Evolutionary conservation across 2,888 invertebrate species (phyloP).

Genomic region (Boloria euphrosyne): DNA sequence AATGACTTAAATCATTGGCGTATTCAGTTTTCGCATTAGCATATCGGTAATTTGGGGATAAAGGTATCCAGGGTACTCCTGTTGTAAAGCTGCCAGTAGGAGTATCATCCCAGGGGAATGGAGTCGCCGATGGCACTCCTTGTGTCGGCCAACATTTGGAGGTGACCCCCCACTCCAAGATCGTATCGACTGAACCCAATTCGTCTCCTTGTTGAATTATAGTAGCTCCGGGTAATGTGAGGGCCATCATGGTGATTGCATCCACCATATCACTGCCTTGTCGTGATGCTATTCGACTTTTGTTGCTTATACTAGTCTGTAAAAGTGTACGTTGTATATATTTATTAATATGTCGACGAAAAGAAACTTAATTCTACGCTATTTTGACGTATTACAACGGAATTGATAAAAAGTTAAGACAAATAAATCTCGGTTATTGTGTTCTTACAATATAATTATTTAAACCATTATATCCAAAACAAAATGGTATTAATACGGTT

Average conservation of each 20-base stretch:
- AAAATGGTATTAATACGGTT: no score
- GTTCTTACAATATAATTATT: no score
- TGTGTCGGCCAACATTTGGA: constrained; percentile 75
- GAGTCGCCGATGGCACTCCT: constrained; percentile 54
- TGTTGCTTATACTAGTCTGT: constrained; percentile 61
- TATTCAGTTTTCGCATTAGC: constrained; percentile 84
- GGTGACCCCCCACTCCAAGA: constrained; percentile 56
- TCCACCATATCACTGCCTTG: constrained; percentile 85
- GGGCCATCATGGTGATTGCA: constrained; percentile 85
- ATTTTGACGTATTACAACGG: no score
- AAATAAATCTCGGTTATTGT: no score
- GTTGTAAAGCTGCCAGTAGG: constrained; percentile 74
- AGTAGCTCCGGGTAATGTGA: constrained; percentile 88
- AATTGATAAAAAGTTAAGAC: no score
- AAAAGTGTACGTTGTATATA: constrained; percentile 28
- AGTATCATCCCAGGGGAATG: constrained; percentile 75
- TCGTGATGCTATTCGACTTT: constrained; percentile 80
- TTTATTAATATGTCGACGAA: no score
- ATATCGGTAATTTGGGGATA: constrained; percentile 83
- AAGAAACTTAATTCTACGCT: no score
- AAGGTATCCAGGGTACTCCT: constrained; percentile 86
- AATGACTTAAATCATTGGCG: constrained; percentile 75
- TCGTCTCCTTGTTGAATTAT: constrained; percentile 92
- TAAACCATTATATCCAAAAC: no score
- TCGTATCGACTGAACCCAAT: constrained; percentile 68